phyloP scores from a whole-genome alignment of 1,140 invertebrate genomes.

The Caenorhabditis remanei region DNA sequence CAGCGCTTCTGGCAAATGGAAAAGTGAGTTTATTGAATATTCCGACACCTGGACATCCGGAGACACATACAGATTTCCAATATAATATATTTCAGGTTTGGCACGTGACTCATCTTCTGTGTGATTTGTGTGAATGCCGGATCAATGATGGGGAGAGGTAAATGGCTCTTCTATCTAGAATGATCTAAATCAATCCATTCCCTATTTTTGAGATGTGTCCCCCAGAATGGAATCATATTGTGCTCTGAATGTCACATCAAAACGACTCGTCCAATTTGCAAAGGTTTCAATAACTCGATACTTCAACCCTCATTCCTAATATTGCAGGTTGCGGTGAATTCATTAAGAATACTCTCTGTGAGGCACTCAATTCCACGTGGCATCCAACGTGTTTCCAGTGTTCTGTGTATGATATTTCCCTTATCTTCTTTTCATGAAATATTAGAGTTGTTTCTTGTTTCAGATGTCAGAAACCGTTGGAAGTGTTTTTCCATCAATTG shows the following conservation, averaged over 20 bases:
- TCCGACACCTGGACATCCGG: not conserved
- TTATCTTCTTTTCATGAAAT: not conserved
- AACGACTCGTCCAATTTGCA: slow-evolving; percentile 37
- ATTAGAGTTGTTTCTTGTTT: not conserved
- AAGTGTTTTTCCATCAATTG: slow-evolving; percentile 37
- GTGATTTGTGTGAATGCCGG: slow-evolving; percentile 23
- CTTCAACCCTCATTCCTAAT: not conserved
- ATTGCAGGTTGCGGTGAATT: slow-evolving; percentile 27
- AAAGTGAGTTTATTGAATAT: not conserved
- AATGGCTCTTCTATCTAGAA: not conserved
- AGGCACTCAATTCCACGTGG: slow-evolving; percentile 44
- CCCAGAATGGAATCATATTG: slow-evolving; percentile 36
- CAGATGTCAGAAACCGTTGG: slow-evolving; percentile 37
- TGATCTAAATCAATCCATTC: not conserved
- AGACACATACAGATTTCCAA: not conserved
- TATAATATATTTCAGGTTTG: slow-evolving; percentile 12
- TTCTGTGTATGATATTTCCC: not conserved
- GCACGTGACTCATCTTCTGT: slow-evolving; percentile 36
- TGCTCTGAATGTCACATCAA: slow-evolving; percentile 34
- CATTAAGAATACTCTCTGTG: slow-evolving; percentile 16
- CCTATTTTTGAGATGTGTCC: not conserved
- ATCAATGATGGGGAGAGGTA: slow-evolving; percentile 40
- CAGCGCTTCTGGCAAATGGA: slow-evolving; percentile 38
- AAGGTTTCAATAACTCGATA: not conserved
- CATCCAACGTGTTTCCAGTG: slow-evolving; percentile 43